phyloP scores from a whole-genome alignment of 2,797 vertebrate genomes.

The Galagoides demidoff region DNA sequence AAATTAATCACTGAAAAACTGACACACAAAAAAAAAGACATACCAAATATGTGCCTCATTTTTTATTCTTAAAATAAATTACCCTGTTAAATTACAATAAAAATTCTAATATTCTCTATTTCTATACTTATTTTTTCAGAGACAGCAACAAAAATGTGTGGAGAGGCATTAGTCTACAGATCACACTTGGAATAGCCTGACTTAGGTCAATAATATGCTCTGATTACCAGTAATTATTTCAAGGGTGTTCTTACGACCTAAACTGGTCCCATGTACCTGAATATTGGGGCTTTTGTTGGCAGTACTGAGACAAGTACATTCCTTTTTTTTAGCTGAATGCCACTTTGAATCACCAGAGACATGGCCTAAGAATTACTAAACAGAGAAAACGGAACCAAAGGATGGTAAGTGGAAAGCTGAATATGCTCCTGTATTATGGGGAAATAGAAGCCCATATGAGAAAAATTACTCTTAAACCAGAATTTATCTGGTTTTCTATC shows the following conservation, averaged over 20 bases:
- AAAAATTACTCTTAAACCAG: too few species aligned
- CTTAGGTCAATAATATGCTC: background rate
- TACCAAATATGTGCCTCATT: background rate
- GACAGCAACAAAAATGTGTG: background rate
- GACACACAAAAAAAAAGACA: background rate
- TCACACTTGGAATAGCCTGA: background rate
- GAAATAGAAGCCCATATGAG: too few species aligned
- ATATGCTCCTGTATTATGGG: too few species aligned
- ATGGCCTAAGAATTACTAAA: too few species aligned
- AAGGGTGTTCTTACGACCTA: background rate
- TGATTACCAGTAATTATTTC: background rate
- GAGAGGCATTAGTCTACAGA: background rate
- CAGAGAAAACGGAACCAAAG: too few species aligned
- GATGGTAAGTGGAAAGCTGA: too few species aligned
- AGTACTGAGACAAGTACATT: background rate
- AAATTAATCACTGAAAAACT: background rate
- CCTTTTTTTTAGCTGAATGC: too few species aligned
- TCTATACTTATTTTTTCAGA: background rate
- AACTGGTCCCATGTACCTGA: background rate
- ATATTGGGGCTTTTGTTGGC: background rate
- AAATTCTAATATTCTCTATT: background rate
- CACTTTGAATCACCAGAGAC: too few species aligned
- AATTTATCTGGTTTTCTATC: too few species aligned
- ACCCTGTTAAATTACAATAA: background rate
- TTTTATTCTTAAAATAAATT: conserved; percentile 8